phyloP scores from a whole-genome alignment of 2,888 invertebrate species.

The Ectemnius continuus region DNA sequence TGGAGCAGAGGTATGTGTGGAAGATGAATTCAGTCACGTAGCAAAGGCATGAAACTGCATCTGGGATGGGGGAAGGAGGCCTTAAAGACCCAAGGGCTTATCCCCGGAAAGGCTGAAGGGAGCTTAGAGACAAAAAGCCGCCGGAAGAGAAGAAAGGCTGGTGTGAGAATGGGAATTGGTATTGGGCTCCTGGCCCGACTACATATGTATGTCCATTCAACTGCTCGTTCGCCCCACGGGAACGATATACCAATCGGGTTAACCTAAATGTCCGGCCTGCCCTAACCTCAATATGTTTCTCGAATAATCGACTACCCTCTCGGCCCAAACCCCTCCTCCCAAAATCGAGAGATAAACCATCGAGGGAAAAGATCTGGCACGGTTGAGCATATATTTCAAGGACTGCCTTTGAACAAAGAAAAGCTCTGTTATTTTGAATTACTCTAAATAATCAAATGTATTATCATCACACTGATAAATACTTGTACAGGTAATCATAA shows the following conservation, averaged over 20 bases:
- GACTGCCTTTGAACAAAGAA: too few relatives aligned
- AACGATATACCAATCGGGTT: slow-evolving; percentile 50
- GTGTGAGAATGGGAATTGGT: slow-evolving; percentile 3
- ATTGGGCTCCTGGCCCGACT: slow-evolving; percentile 32
- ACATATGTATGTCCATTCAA: slow-evolving; percentile 44
- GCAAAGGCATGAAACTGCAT: slow-evolving; percentile 13
- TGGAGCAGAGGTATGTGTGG: too few relatives aligned
- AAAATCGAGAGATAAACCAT: slow-evolving; percentile 13
- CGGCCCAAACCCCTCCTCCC: slow-evolving; percentile 27
- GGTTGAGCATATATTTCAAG: too few relatives aligned
- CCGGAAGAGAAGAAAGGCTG: neutral
- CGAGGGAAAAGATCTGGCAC: too few relatives aligned
- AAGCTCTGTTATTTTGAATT: too few relatives aligned
- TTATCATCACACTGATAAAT: too few relatives aligned
- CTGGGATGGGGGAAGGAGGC: neutral
- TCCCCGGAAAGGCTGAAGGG: neutral
- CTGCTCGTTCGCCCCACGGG: slow-evolving; percentile 40
- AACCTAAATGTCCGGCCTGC: slow-evolving; percentile 28
- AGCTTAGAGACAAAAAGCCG: neutral
- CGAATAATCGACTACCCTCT: slow-evolving; percentile 44
- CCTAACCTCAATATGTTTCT: slow-evolving; percentile 41
- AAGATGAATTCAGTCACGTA: slow-evolving; percentile 7
- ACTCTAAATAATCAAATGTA: too few relatives aligned
- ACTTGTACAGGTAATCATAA: too few relatives aligned
- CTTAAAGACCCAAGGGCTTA: neutral